phyloP scores from a whole-genome alignment of 2,888 invertebrate genomes.

The Amorpha juglandis region DNA sequence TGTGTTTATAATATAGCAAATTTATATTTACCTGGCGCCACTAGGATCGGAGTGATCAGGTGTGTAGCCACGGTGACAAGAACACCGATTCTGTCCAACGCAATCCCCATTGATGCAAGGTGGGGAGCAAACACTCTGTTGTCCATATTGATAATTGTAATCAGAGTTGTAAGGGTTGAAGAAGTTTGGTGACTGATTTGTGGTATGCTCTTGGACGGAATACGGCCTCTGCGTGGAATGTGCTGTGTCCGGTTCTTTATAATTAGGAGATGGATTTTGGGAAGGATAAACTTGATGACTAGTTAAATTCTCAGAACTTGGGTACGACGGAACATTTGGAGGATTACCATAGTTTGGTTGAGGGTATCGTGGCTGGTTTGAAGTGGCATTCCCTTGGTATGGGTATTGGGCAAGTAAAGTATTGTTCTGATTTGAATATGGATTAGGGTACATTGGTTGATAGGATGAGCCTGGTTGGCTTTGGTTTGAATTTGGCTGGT shows the following conservation, averaged over 20 bases:
- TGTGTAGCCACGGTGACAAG: constrained; percentile 81
- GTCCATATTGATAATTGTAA: constrained; percentile 24
- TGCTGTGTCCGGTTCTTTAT: constrained; percentile 31
- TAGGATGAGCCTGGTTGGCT: background rate
- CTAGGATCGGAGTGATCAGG: constrained; percentile 64
- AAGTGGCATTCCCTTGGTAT: constrained; percentile 28
- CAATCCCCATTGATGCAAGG: constrained; percentile 89
- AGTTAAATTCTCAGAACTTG: background rate
- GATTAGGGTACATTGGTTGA: constrained; percentile 20
- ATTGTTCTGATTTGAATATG: constrained; percentile 16
- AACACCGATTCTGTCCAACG: constrained; percentile 78
- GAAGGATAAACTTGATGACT: background rate
- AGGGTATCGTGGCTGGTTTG: constrained; percentile 34
- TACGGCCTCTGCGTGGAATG: constrained; percentile 24
- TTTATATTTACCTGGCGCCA: constrained; percentile 61
- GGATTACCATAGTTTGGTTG: constrained; percentile 32
- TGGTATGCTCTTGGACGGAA: constrained; percentile 30
- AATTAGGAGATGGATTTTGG: constrained; percentile 8
- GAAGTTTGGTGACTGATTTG: constrained; percentile 6
- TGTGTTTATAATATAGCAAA: too few species aligned
- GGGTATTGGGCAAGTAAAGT: constrained; percentile 2
- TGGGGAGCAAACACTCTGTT: constrained; percentile 76
- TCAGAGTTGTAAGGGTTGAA: constrained; percentile 29
- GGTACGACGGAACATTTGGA: background rate
- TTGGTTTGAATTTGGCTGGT: constrained; percentile 29